Evolutionary conservation across 2,797 vertebrate genomes (phyloP).

Genomic region (Chrosomus eos): DNA sequence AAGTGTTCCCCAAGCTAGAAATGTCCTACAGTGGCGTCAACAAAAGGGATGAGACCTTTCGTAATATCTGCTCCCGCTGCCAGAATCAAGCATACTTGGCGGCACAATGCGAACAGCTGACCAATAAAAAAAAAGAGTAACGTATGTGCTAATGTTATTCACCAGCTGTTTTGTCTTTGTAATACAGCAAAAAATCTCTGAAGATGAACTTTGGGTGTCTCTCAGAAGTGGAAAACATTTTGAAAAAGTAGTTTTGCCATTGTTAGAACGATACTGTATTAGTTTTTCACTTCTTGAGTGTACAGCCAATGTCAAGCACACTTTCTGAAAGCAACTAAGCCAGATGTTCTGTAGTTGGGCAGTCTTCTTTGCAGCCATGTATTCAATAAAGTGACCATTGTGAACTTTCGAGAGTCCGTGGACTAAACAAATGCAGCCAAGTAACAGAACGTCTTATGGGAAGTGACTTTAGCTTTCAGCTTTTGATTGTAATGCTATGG

Average conservation of each 20-base stretch:
- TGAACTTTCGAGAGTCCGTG: background rate
- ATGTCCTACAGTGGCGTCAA: background rate
- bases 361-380: background rate
- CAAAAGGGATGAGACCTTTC: background rate
- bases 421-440: background rate
- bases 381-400: background rate
- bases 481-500: slow-evolving; percentile 1
- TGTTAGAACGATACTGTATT: background rate
- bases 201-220: slow-evolving; percentile 7
- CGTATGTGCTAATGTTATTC: background rate
- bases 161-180: slow-evolving; percentile 21
- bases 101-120: background rate
- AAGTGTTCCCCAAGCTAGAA: background rate
- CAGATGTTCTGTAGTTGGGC: background rate
- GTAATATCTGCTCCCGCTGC: background rate
- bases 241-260: background rate
- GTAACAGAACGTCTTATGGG: background rate
- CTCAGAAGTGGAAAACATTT: background rate
- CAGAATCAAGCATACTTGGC: slow-evolving; percentile 11
- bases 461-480: background rate
- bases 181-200: background rate
- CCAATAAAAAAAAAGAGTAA: background rate
- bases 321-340: background rate
- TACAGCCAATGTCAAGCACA: background rate
- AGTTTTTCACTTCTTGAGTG: background rate